A percentile compares a stretch with the other conserved stretches of the same genome.
These are phyloP conservation scores for Thomomys bottae DNA, from an alignment of 2,113 vertebrate species.

Conservation along the genomic window DNA sequence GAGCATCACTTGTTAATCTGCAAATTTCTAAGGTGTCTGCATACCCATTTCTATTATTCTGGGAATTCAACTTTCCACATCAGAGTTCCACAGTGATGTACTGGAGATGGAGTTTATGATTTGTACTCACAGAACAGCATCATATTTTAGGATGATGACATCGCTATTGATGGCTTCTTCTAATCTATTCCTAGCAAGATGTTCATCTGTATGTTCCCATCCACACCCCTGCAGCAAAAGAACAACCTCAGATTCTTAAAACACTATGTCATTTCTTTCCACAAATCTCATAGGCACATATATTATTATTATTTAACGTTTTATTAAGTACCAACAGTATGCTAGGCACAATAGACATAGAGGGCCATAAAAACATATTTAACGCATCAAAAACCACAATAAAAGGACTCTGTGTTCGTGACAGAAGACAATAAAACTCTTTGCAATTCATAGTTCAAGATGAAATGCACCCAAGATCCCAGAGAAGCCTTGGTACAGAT, in stretches of 20 bases:
- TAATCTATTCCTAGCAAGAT: slow-evolving; percentile 68
- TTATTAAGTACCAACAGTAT: slow-evolving; percentile 77
- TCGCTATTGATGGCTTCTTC: slow-evolving; percentile 59
- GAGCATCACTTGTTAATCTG: slow-evolving; percentile 73
- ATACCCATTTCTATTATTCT: slow-evolving; percentile 64
- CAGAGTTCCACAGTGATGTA: slow-evolving; percentile 62
- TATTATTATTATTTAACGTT: slow-evolving; percentile 82
- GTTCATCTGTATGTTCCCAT: slow-evolving; percentile 50
- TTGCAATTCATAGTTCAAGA: slow-evolving; percentile 70
- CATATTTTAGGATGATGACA: slow-evolving; percentile 71
- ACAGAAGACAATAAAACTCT: slow-evolving; percentile 77
- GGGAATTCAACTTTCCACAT: slow-evolving; percentile 64
- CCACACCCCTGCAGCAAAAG: slow-evolving; percentile 48
- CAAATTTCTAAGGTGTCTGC: slow-evolving; percentile 62
- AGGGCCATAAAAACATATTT: slow-evolving; percentile 72
- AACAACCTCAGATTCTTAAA: slow-evolving; percentile 68
- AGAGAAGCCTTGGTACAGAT: slow-evolving; percentile 66
- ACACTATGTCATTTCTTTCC: slow-evolving; percentile 68
- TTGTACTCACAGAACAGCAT: slow-evolving; percentile 69
- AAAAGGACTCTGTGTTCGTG: slow-evolving; percentile 66
- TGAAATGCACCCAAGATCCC: slow-evolving; percentile 76
- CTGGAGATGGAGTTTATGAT: slow-evolving; percentile 67
- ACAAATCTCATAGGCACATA: slow-evolving; percentile 78
- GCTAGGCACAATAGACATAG: slow-evolving; percentile 59
- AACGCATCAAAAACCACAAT: slow-evolving; percentile 69